These are phyloP conservation scores for Gobio occitaniae DNA, from an alignment of 2,797 vertebrate species.

Conservation along the genomic window DNA sequence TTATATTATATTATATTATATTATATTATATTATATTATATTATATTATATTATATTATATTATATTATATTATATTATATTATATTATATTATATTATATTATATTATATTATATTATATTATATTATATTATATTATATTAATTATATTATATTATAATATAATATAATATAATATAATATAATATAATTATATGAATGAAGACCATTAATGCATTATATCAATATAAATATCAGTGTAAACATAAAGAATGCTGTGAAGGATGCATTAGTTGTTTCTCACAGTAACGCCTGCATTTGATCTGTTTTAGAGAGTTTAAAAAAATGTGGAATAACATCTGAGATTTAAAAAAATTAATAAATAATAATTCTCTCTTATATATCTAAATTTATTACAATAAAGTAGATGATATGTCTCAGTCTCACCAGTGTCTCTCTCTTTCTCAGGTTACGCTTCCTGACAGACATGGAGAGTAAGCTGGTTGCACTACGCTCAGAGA, in stretches of 20 bases:
- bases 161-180: too few relatives aligned
- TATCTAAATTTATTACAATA: neutral
- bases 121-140: too few relatives aligned
- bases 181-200: neutral
- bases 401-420: neutral
- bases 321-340: too few relatives aligned
- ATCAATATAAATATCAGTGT: neutral
- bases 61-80: too few relatives aligned
- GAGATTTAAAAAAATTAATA: too few relatives aligned
- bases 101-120: too few relatives aligned
- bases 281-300: neutral
- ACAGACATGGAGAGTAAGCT: constrained; percentile 80
- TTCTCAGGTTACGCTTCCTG: constrained; percentile 80
- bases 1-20: too few relatives aligned
- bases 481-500: constrained; percentile 75
- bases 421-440: constrained; percentile 17
- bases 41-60: too few relatives aligned
- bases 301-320: neutral
- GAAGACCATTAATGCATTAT: neutral
- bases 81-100: too few relatives aligned
- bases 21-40: too few relatives aligned
- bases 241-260: neutral
- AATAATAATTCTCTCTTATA: neutral
- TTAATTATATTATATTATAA: too few relatives aligned
- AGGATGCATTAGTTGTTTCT: neutral